Evolutionary conservation across 2,113 vertebrate genomes (phyloP), one percentile per base, ranked within the genome.

Genomic region (Corynorhinus townsendii): DNA sequence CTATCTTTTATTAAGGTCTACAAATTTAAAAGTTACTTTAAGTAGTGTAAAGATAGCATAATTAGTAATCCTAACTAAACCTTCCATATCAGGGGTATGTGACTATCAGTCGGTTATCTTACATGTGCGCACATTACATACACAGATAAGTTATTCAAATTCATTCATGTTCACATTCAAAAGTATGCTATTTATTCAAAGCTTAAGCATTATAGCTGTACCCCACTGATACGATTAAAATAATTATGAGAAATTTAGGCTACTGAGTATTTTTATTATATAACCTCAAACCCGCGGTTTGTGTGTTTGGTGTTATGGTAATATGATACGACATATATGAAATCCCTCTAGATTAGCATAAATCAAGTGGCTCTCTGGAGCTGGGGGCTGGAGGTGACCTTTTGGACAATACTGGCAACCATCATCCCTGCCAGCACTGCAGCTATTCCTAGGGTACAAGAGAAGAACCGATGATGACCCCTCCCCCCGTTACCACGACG

Each of bases 161-260:
- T 54, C 11, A 91, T 40, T 87, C 28, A 35, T 28, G 64, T 54
- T 84, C 64, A 79, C 80, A 76, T 49, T 82, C 28, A 81, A 81
- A 95, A 89, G 9, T 45, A 54, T 17, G 28, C 19, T 92, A 59
- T 75, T 85, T 89, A 43, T 68, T 86, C n/a, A 95, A 85, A 95
- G 76, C 9, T 54, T 59, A 80, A 52, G 28, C 28, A 83, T 68
- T 80, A 71, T 1, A 72, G 30, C 16, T 66, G 3, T 30, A 76
- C 11, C 20, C 68, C 2, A n/a, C 5, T 80, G 33, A 43, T 24
- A 38, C 20, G 43, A 92, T 47, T 80, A 84, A 79, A 92, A 88
- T 62, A 90, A 89, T 72, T 54, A 52, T 30, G 30, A 77, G 26
- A 28, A 47, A 59, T 64, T 80, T 75, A 76, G 81, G 43, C 69